A percentile compares a stretch with the other conserved stretches of the same genome.
These are phyloP conservation scores for Eupristina koningsbergeri DNA, from an alignment of 1,140 invertebrate genomes.

Conservation along the genomic window DNA sequence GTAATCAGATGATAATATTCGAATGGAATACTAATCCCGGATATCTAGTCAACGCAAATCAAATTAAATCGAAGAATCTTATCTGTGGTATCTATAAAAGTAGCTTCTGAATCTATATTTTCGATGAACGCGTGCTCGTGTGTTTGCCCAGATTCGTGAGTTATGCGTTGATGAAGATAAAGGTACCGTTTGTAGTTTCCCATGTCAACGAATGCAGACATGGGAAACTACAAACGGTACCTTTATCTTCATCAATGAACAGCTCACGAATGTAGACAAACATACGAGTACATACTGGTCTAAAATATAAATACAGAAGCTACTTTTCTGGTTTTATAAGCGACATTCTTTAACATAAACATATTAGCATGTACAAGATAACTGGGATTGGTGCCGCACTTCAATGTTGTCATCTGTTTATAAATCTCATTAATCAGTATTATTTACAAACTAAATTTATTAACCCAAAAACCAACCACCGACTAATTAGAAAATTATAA, in stretches of 20 bases:
- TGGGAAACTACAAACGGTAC: slow-evolving; percentile 13
- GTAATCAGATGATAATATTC: slow-evolving; percentile 4
- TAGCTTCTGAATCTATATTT: slow-evolving; percentile 10
- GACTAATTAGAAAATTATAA: background rate
- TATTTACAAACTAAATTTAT: background rate
- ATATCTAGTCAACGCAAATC: slow-evolving; percentile 13
- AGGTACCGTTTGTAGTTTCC: background rate
- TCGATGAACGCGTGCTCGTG: background rate
- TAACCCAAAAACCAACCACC: slow-evolving; percentile 18
- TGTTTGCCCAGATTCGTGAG: background rate
- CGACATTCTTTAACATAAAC: slow-evolving; percentile 23
- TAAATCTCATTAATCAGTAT: slow-evolving; percentile 23
- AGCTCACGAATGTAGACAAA: background rate
- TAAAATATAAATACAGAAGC: background rate
- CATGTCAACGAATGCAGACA: background rate
- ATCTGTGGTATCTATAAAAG: slow-evolving; percentile 10
- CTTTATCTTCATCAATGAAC: slow-evolving; percentile 19
- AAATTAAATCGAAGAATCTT: slow-evolving; percentile 1
- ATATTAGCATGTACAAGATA: slow-evolving; percentile 24
- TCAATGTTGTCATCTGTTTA: slow-evolving; percentile 18
- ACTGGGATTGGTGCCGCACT: slow-evolving; percentile 19
- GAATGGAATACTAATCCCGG: slow-evolving; percentile 1
- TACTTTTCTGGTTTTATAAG: slow-evolving; percentile 16
- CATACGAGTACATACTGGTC: background rate
- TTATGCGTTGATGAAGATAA: slow-evolving; percentile 7